These are phyloP conservation scores for Hydrolagus colliei DNA, from an alignment of 2,797 vertebrate genomes.

Conservation along the genomic window DNA sequence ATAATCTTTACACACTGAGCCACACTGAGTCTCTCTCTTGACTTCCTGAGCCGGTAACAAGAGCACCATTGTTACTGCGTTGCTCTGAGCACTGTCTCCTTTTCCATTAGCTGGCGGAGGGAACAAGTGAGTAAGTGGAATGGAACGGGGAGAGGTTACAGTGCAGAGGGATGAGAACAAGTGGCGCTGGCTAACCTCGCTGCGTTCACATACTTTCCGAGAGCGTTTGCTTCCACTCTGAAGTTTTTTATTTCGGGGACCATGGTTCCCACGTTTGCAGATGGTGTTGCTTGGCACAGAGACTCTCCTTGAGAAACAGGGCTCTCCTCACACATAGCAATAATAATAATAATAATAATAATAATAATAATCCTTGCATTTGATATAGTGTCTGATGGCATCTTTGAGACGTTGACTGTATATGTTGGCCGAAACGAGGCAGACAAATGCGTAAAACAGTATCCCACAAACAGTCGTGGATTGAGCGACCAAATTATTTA, in stretches of 20 bases:
- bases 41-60: conserved; percentile 44
- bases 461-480: too few relatives aligned
- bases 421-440: too few relatives aligned
- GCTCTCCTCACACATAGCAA: too few relatives aligned
- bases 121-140: conserved; percentile 44
- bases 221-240: conserved; percentile 28
- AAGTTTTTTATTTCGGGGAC: not conserved
- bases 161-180: conserved; percentile 49
- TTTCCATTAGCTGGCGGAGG: conserved; percentile 46
- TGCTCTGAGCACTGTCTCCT: conserved; percentile 35
- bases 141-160: conserved; percentile 46
- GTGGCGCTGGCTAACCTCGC: conserved; percentile 44
- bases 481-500: too few relatives aligned
- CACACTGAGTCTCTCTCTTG: conserved; percentile 34
- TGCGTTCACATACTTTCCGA: conserved; percentile 50
- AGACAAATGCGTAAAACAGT: too few relatives aligned
- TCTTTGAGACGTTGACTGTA: too few relatives aligned
- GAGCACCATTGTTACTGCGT: conserved; percentile 44
- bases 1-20: too few relatives aligned
- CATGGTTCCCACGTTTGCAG: not conserved
- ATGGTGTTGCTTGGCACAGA: not conserved
- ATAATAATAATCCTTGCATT: too few relatives aligned
- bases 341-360: too few relatives aligned
- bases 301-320: too few relatives aligned
- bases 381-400: too few relatives aligned